These are phyloP conservation scores for Atractosteus spatula DNA, from an alignment of 2,113 vertebrate genomes.

Conservation along the genomic window DNA sequence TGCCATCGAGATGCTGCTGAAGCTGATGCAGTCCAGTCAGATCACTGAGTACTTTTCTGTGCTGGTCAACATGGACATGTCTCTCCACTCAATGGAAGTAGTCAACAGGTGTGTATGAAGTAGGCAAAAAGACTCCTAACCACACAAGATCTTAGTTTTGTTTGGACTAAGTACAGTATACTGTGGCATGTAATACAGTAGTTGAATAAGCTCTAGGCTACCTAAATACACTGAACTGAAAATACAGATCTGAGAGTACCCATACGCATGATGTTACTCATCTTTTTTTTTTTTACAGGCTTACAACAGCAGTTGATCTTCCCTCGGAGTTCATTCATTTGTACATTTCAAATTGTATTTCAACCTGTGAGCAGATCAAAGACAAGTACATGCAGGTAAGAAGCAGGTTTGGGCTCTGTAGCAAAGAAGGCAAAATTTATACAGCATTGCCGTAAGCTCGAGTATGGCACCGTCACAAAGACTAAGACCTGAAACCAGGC, in stretches of 20 bases:
- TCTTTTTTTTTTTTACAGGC: slow-evolving; percentile 54
- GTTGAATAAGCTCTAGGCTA: too few relatives aligned
- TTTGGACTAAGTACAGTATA: too few relatives aligned
- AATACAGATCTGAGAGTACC: too few relatives aligned
- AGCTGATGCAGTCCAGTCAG: slow-evolving; percentile 98
- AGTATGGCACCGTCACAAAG: too few relatives aligned
- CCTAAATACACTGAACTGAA: too few relatives aligned
- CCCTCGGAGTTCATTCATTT: slow-evolving; percentile 98
- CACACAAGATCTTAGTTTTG: not conserved
- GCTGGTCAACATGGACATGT: slow-evolving; percentile 99
- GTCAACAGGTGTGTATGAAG: slow-evolving; percentile 85
- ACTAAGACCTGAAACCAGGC: too few relatives aligned
- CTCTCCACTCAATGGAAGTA: slow-evolving; percentile 97
- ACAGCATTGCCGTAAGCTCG: too few relatives aligned
- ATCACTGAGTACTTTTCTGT: slow-evolving; percentile 98
- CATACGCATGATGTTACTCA: too few relatives aligned
- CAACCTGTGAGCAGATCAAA: slow-evolving; percentile 98
- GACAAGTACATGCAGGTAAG: slow-evolving; percentile 98
- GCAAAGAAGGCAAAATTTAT: too few relatives aligned
- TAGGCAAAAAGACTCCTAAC: not conserved
- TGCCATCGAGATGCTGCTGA: slow-evolving; percentile 97
- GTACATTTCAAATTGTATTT: slow-evolving; percentile 98
- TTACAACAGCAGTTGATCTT: slow-evolving; percentile 95
- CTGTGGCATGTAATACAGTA: too few relatives aligned
- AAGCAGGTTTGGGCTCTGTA: not conserved